Conservation (phyloP, 1,140 invertebrate genomes). For the Chrysomallon squamiferum region DNA sequence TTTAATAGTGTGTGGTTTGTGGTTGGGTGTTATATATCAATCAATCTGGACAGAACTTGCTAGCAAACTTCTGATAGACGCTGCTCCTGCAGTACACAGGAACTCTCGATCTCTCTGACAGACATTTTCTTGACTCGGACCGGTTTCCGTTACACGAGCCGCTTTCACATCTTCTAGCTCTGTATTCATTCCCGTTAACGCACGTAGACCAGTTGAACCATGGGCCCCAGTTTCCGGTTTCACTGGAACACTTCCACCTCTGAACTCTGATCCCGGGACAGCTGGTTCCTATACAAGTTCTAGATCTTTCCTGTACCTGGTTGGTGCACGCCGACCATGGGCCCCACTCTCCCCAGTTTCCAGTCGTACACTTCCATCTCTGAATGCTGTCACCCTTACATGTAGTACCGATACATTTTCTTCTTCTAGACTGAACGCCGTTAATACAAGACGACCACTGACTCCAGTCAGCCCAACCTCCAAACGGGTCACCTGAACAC, state of each 20-base stretch:
- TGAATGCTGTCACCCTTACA: background rate
- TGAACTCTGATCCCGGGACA: background rate
- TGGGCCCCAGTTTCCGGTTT: background rate
- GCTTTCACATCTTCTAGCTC: too few relatives aligned
- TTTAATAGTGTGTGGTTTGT: too few relatives aligned
- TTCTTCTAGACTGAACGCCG: background rate
- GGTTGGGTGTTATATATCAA: too few relatives aligned
- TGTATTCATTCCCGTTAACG: background rate
- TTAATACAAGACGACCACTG: slow-evolving; percentile 1
- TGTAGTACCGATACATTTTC: background rate
- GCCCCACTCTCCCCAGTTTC: background rate
- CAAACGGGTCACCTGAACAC: background rate
- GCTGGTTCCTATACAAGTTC: background rate
- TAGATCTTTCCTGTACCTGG: background rate
- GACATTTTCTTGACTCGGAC: too few relatives aligned
- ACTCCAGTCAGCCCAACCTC: background rate
- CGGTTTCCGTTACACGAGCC: too few relatives aligned
- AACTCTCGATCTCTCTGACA: too few relatives aligned
- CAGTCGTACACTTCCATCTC: background rate
- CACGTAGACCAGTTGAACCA: background rate
- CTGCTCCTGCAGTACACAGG: too few relatives aligned
- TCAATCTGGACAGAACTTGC: too few relatives aligned
- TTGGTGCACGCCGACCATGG: background rate
- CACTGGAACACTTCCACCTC: background rate
- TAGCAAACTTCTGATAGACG: too few relatives aligned